Base-by-base conservation (phyloP, 2,888 invertebrate species). In the Apodemia zela region DNA sequence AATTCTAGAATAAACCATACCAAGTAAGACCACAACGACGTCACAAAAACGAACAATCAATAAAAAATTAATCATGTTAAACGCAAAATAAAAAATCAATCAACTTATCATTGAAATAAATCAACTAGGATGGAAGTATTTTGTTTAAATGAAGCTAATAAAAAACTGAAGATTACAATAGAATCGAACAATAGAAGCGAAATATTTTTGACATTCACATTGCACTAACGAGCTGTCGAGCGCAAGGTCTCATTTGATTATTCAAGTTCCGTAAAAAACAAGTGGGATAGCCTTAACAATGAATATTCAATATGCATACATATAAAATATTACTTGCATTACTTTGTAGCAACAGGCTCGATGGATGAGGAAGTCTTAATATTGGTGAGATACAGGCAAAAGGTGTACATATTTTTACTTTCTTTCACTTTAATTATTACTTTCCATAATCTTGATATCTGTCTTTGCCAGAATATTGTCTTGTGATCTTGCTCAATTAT, bases 161-260 rank as follows among this genome's bases (percentile, higher is more conserved):
- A 68, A 65, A 66, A 66, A 66, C 68, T 65, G 64, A 66, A 63
- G 67, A 68, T 75, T 73, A 75, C 72, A 75, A 75, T 75, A 71
- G 69, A 68, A 65, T 67, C 63, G 66, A 80, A 84, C 84, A 85
- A 84, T 84, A 74, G 77, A 67, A 73, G 74, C 68, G 72, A 75
- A 79, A 68, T 71, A 68, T 73, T 76, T 76, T 73, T 82, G 78
- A 84, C 78, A 82, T 77, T 79, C 75, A 79, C 18, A 18, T 51
- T 78, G 74, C 73, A 75, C 69, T 77, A 81, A 81, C 79, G 72
- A 82, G 77, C 77, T 81, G 83, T 82, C 80, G 74, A 18, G 45
- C n/a, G 4, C 66, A 69, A 70, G 70, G 65, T 63, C 67, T 47
- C 33, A 33, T 47, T 59, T 60, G 59, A 49, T 57, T 51, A 25